Percentiles rank a stretch among this genome's conserved stretches.
phyloP scores from a whole-genome alignment of 2,888 invertebrate genomes.

The Noctuana brunneofusca region DNA sequence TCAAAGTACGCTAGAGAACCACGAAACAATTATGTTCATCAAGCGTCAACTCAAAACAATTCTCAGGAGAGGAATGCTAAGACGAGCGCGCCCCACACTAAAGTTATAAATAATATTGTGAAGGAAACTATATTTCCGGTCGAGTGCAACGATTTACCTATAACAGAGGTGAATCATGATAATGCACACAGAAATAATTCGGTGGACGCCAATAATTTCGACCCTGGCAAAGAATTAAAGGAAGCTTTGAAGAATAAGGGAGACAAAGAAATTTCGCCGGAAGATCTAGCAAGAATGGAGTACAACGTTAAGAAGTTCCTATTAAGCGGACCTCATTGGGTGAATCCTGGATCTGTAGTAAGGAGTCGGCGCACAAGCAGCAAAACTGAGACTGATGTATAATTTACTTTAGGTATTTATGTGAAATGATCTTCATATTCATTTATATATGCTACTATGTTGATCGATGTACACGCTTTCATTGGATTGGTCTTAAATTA shows the following conservation, averaged over 20 bases:
- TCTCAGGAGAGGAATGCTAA: constrained; percentile 50
- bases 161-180: constrained; percentile 65
- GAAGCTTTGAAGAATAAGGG: constrained; percentile 58
- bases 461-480: too few relatives aligned
- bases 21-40: constrained; percentile 61
- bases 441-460: background rate
- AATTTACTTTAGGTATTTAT: constrained; percentile 45
- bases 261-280: constrained; percentile 73
- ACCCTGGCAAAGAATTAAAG: constrained; percentile 57
- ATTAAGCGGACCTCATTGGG: constrained; percentile 82
- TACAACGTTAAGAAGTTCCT: constrained; percentile 90
- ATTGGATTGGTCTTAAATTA: background rate
- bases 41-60: constrained; percentile 44
- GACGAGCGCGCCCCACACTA: constrained; percentile 44
- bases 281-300: constrained; percentile 88
- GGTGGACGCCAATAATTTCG: constrained; percentile 48
- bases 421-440: background rate
- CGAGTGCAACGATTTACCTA: constrained; percentile 65
- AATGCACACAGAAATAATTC: constrained; percentile 56
- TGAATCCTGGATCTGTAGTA: constrained; percentile 53
- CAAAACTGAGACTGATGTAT: constrained; percentile 83
- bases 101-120: constrained; percentile 56
- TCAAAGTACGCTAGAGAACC: constrained; percentile 64
- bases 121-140: constrained; percentile 77
- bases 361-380: constrained; percentile 78